Conservation (phyloP, 2,888 invertebrate genomes). For the Synergus laeviventris region DNA sequence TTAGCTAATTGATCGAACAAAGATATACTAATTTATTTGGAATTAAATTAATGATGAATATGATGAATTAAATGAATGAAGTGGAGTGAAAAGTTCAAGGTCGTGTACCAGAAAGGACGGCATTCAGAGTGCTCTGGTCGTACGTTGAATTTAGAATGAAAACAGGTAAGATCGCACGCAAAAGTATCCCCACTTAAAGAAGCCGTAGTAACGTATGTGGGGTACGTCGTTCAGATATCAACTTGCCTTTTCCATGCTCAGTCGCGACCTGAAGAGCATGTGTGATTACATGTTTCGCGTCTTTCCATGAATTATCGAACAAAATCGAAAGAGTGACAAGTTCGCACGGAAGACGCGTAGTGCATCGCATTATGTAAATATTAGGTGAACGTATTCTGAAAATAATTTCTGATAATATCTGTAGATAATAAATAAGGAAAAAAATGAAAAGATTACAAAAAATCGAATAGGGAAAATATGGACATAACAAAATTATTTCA, state of each 20-base stretch:
- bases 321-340: not conserved
- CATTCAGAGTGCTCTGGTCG: not conserved
- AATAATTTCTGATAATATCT: not conserved
- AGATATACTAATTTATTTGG: too few species aligned
- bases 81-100: conserved; percentile 28
- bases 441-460: not conserved
- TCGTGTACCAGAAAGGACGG: conserved; percentile 19
- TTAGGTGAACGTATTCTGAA: too few species aligned
- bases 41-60: not conserved
- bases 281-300: conserved; percentile 53
- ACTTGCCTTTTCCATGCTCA: conserved; percentile 62
- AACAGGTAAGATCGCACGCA: conserved; percentile 53
- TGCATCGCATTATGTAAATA: not conserved
- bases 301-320: conserved; percentile 39
- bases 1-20: too few species aligned
- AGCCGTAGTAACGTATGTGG: conserved; percentile 65
- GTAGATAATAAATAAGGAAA: not conserved
- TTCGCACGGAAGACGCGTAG: not conserved
- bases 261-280: conserved; percentile 62
- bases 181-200: conserved; percentile 62
- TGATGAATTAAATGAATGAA: conserved; percentile 16
- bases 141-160: conserved; percentile 38
- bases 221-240: conserved; percentile 66
- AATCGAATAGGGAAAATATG: not conserved
- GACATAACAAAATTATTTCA: not conserved